phyloP scores from a whole-genome alignment of 2,113 vertebrate genomes.

The Syngnathoides biaculeatus region DNA sequence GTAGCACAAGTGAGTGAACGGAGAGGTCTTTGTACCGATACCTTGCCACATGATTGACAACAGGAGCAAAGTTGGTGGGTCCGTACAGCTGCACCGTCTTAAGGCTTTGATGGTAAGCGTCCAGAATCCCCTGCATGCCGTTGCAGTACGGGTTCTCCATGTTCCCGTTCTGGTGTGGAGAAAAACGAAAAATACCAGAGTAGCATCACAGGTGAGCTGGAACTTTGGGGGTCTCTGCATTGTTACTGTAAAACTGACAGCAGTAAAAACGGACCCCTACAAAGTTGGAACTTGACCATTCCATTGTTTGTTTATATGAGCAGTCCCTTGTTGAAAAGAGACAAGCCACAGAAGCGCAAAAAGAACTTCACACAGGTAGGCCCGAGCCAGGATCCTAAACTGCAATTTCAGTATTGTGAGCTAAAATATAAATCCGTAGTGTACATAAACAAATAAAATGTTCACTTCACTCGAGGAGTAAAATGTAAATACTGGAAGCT shows the following conservation, averaged over 20 bases:
- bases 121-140: constrained; percentile 90
- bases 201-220: background rate
- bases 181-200: constrained; percentile 7
- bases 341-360: background rate
- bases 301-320: background rate
- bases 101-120: constrained; percentile 92
- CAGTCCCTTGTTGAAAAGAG: background rate
- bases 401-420: background rate
- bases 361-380: background rate
- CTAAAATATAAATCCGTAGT: background rate
- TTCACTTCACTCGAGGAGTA: constrained; percentile 10
- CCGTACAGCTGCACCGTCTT: constrained; percentile 94
- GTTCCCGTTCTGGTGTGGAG: constrained; percentile 81
- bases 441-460: background rate
- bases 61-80: constrained; percentile 92
- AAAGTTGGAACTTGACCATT: no score
- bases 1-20: background rate
- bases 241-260: background rate
- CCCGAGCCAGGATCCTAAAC: background rate
- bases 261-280: background rate
- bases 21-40: constrained; percentile 41
- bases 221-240: background rate
- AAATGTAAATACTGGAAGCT: constrained; percentile 28
- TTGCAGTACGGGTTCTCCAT: constrained; percentile 87
- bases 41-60: constrained; percentile 92